Base-by-base conservation (phyloP, 2,113 vertebrate genomes). In the Oceanodroma tethys region DNA sequence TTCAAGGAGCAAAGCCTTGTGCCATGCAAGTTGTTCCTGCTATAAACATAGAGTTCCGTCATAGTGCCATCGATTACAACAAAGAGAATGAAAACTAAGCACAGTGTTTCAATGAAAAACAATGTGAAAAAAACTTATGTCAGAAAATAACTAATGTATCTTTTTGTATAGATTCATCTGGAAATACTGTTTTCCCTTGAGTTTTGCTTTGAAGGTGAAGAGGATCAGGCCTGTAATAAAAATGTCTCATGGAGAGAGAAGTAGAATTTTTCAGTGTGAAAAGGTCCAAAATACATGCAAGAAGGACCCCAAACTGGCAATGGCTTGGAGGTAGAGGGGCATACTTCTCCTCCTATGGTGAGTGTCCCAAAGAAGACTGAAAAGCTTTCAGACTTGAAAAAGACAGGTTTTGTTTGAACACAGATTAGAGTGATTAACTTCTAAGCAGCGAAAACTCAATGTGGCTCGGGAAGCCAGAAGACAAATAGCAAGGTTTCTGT, bases 301-400 rank as follows among this genome's bases (percentile, higher is more conserved):
- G 59, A 36, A 75, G 11, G 34, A 53, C 2, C 0, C 13, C n/a
- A 48, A 26, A 50, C 4, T 58, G 27, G 12, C 50, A 38, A 0
- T 20, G 10, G 7, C 34, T 74, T 58, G 50, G 38, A 81, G 38
- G 13, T 23, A 71, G 70, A 88, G 27, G 1, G 6, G 13, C 9
- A 19, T 50, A 63, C 3, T 71, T 25, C 27, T 43, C 8, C 11
- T 86, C 2, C 34, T 75, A 20, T 12, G 3, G 4, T n/a, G 12
- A 45, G 19, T 14, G 5, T 85, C 17, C 21, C 22, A 45, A 87
- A 30, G 23, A 55, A 42, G 50, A 74, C 2, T 29, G 16, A 55
- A 90, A 84, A 81, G 0, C 30, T 43, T 87, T 40, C 30, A 74
- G 36, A 62, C 34, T 60, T 81, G 18, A 38, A 91, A 80, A 78